Evolutionary conservation across 2,797 vertebrate species (phyloP).

Genomic region (Apodemus agrarius): DNA sequence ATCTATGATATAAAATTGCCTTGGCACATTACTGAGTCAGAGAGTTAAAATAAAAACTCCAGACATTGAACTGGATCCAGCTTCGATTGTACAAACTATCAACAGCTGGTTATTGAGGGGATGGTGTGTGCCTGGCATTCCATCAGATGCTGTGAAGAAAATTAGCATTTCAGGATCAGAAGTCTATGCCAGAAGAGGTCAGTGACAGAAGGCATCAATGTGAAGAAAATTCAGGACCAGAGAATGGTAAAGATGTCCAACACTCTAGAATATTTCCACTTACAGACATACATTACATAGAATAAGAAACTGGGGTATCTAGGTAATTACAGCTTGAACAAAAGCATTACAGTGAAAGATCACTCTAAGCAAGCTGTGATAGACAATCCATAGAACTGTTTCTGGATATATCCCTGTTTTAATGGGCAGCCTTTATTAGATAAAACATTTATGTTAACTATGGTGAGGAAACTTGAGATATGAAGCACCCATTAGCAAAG

Average conservation of each 20-base stretch:
- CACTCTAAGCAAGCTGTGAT: background rate
- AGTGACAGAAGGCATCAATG: background rate
- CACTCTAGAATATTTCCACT: background rate
- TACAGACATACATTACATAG: background rate
- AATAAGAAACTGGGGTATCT: background rate
- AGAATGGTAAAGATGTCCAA: background rate
- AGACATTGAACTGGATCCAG: slow-evolving; percentile 59
- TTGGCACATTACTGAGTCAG: slow-evolving; percentile 55
- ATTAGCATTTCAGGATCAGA: slow-evolving; percentile 44
- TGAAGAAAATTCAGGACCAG: slow-evolving; percentile 18
- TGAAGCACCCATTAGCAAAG: background rate
- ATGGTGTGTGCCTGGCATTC: slow-evolving; percentile 46
- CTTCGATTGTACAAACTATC: slow-evolving; percentile 59
- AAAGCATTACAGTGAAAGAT: background rate
- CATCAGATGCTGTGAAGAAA: background rate
- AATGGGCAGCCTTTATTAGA: background rate
- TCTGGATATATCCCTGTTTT: background rate
- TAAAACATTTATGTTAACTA: background rate
- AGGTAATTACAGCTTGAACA: background rate
- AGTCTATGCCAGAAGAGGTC: slow-evolving; percentile 28
- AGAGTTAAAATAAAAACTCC: slow-evolving; percentile 62
- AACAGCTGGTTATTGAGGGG: slow-evolving; percentile 65
- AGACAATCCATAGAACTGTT: background rate
- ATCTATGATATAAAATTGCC: slow-evolving; percentile 66
- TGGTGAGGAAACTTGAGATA: background rate